phyloP scores from a whole-genome alignment of 53 echinoderm and acorn worm genomes.

The Paelopatides confundens region DNA sequence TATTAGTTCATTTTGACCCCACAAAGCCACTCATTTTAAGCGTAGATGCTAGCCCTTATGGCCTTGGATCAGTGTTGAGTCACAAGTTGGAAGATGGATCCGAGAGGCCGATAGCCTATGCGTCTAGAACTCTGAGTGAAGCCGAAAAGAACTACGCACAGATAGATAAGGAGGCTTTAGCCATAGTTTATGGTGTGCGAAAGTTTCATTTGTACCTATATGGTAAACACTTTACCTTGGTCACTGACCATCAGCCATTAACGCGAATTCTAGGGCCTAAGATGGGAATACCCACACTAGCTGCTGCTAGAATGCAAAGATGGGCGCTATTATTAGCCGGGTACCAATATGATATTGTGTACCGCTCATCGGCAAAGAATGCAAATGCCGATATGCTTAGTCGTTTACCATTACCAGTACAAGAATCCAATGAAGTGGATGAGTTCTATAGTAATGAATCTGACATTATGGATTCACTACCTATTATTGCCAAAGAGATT shows the following conservation, averaged over 20 bases:
- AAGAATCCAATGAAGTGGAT: not conserved
- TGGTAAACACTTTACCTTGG: conserved; percentile 35
- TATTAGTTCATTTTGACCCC: conserved; percentile 23
- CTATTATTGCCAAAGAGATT: not conserved
- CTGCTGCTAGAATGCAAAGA: conserved; percentile 22
- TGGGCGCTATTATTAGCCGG: conserved; percentile 13
- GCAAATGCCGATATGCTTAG: conserved; percentile 42
- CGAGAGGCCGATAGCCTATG: conserved; percentile 41
- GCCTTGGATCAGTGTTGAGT: conserved; percentile 44
- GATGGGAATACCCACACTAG: not conserved
- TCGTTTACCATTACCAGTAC: conserved; percentile 19
- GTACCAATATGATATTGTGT: conserved; percentile 30
- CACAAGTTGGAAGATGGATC: conserved; percentile 25
- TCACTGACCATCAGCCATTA: conserved; percentile 66
- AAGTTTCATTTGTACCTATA: conserved; percentile 56
- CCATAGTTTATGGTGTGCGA: conserved; percentile 51
- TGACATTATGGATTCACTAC: conserved; percentile 14
- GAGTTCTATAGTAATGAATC: not conserved
- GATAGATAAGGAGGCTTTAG: conserved; percentile 46
- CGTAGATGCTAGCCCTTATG: conserved; percentile 57
- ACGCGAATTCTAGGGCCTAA: conserved; percentile 45
- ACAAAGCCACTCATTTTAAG: conserved; percentile 31
- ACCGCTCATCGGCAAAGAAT: conserved; percentile 9
- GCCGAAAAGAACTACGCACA: conserved; percentile 39
- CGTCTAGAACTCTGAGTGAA: conserved; percentile 30